Conservation (phyloP, 2,888 invertebrate species). For the Tanypteryx hageni region DNA sequence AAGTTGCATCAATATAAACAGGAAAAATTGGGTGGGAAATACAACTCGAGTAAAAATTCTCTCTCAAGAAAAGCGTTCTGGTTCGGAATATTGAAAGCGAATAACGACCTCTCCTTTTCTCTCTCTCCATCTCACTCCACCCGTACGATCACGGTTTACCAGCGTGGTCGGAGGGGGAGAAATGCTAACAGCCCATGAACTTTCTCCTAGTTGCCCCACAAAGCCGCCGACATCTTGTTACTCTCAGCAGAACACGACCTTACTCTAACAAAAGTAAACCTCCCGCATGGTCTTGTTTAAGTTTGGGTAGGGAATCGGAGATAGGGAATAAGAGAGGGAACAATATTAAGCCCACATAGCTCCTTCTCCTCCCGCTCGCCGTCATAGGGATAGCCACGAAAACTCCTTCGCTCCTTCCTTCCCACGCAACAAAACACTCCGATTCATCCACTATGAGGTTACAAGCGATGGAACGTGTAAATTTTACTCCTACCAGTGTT, state of each 20-base stretch:
- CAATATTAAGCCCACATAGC: neutral
- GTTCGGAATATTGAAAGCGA: too few species aligned
- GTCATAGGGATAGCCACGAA: neutral
- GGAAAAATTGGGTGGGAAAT: too few species aligned
- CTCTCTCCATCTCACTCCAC: too few species aligned
- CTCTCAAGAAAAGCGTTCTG: too few species aligned
- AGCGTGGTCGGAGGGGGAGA: too few species aligned
- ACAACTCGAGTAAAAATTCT: too few species aligned
- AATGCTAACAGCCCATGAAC: too few species aligned
- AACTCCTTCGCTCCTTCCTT: neutral
- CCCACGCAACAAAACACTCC: neutral
- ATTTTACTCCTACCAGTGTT: conserved; percentile 9
- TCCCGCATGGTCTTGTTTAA: neutral
- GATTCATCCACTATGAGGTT: conserved; percentile 10
- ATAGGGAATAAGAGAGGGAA: neutral
- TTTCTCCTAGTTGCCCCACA: too few species aligned
- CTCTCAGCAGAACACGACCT: neutral
- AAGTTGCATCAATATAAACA: too few species aligned
- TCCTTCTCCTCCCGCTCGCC: neutral
- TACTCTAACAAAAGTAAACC: neutral
- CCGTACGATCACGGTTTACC: too few species aligned
- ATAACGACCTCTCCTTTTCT: too few species aligned
- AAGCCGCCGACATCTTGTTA: neutral
- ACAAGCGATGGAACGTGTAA: conserved; percentile 37
- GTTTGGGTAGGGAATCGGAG: neutral